Base-by-base conservation (phyloP, 2,113 vertebrate species). In the Xyrauchen texanus region DNA sequence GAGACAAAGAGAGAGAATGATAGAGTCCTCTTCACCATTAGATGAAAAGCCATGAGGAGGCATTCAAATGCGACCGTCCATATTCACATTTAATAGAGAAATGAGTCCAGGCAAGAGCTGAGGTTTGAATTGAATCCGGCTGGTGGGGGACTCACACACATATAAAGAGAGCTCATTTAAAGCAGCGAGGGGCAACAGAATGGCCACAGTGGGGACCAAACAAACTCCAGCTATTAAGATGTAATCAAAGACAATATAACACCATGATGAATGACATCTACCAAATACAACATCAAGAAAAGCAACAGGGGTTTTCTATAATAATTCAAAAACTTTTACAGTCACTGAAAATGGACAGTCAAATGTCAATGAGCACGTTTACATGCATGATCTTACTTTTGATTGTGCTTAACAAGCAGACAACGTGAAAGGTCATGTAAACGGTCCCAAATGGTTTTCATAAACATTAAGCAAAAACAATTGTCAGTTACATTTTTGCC, bases 81-180 rank as follows among this genome's bases (percentile, higher is more conserved):
- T 68, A 75, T 71, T 79, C 78, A 62, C 65, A 64, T 51, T 81
- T 34, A 34, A 34, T 34, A 74, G 46, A 53, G 82, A 84, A 83
- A 85, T 88, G 72, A 85, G 85, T 83, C 77, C 83, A 80, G 77
- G 83, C 68, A 78, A 34, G 68, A 83, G 70, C 70, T 68, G 52
- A 86, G 83, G 42, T 12, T 15, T 47, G 69, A 88, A 86, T 88
- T 68, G 80, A 83, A 86, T 82, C 8, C 67, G 45, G 66, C 80
- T 34, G 52, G 76, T 6, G 6, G 76, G 61, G 63, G 51, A 73
- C 68, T 46, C 55, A 76, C 44, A 80, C 68, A 72, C 79, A 76
- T 53, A 66, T 60, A 79, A 72, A 52, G 63, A 10, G 49, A 12
- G 45, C 66, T 68, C 61, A 71, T 79, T 82, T 71, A 68, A 68